Percentiles rank a stretch among this genome's conserved stretches.
Evolutionary conservation across 2,113 vertebrate species (phyloP).

Genomic region (Poeciliopsis turrubarensis): DNA sequence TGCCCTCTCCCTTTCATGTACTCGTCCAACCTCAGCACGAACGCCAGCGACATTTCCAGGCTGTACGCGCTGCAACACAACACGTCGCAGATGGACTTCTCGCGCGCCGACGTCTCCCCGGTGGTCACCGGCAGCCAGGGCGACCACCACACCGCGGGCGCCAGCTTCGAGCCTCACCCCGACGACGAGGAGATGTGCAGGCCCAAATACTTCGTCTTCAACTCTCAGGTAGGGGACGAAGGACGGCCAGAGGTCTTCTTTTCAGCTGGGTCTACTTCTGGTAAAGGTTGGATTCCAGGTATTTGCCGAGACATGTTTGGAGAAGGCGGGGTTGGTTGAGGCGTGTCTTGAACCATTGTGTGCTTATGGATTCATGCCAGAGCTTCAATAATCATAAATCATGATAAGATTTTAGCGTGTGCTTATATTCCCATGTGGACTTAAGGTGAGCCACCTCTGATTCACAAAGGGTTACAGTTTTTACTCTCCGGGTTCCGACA

Average conservation of each 20-base stretch:
- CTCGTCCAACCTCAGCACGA: constrained; percentile 83
- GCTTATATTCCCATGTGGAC: neutral
- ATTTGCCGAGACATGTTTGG: constrained; percentile 29
- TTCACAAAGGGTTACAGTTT: neutral
- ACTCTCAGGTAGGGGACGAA: constrained; percentile 86
- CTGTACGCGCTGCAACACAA: constrained; percentile 71
- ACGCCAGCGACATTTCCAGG: constrained; percentile 73
- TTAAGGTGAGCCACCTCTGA: neutral
- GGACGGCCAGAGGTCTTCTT: neutral
- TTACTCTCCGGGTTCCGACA: neutral
- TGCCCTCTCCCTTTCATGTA: constrained; percentile 88
- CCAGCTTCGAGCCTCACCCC: constrained; percentile 80
- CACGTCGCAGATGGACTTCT: constrained; percentile 84
- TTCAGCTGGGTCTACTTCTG: neutral
- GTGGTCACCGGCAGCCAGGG: constrained; percentile 60
- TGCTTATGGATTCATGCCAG: neutral
- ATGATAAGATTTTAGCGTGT: neutral
- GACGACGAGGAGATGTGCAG: constrained; percentile 85
- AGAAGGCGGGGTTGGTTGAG: constrained; percentile 21
- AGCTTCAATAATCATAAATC: constrained; percentile 1
- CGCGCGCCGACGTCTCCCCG: constrained; percentile 67
- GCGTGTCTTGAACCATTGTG: constrained; percentile 11
- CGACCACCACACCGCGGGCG: constrained; percentile 56
- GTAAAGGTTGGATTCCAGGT: neutral
- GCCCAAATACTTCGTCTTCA: constrained; percentile 95